phyloP scores from a whole-genome alignment of 1,140 invertebrate species.

The Drosophila kohkoa region DNA sequence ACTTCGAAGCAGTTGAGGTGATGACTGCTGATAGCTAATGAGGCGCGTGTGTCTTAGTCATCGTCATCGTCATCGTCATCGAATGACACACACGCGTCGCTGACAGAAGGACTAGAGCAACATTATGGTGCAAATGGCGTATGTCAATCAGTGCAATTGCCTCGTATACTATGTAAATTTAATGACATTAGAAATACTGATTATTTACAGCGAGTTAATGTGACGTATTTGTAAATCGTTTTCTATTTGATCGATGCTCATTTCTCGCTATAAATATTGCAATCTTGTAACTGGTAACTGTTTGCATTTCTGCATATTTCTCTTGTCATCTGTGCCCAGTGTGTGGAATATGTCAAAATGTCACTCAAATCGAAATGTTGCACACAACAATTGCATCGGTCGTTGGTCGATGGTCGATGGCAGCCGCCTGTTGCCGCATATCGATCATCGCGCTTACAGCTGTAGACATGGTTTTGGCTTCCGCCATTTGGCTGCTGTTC shows the following conservation, averaged over 20 bases:
- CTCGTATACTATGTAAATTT: not conserved
- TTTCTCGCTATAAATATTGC: not conserved
- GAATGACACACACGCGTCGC: conserved; percentile 10
- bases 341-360: conserved; percentile 20
- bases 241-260: conserved; percentile 7
- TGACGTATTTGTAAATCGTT: too few species aligned
- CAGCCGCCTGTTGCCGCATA: conserved; percentile 7
- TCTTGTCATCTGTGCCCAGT: not conserved
- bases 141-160: conserved; percentile 13
- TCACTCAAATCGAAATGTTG: conserved; percentile 7
- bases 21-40: conserved; percentile 36
- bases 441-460: conserved; percentile 11
- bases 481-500: not conserved
- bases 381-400: not conserved
- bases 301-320: conserved; percentile 1
- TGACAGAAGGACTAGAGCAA: too few species aligned
- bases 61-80: conserved; percentile 8
- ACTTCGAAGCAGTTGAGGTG: conserved; percentile 24
- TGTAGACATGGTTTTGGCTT: not conserved
- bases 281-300: not conserved
- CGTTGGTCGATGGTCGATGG: too few species aligned
- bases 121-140: not conserved
- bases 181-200: not conserved
- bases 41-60: conserved; percentile 28
- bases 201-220: too few species aligned